phyloP scores from a whole-genome alignment of 2,888 invertebrate genomes.

The Chesias legatella region DNA sequence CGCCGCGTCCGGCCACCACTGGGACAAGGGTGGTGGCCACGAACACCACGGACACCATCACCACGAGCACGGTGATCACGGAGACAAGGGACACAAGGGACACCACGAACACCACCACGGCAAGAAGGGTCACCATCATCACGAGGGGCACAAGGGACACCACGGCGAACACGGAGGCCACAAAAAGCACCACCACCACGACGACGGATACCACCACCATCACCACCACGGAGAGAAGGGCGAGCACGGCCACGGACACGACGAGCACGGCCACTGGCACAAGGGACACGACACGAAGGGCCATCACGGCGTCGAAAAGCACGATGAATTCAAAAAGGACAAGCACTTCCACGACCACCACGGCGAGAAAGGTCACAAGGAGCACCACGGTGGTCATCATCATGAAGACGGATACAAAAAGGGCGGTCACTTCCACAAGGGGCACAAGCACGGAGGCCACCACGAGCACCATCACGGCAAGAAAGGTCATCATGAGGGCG shows the following conservation, averaged over 20 bases:
- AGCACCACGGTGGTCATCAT: slow-evolving; percentile 88
- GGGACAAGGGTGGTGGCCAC: slow-evolving; percentile 81
- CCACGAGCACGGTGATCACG: slow-evolving; percentile 82
- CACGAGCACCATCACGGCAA: slow-evolving; percentile 89
- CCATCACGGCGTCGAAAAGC: slow-evolving; percentile 89
- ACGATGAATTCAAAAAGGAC: slow-evolving; percentile 91
- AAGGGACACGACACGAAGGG: slow-evolving; percentile 92
- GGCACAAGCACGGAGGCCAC: slow-evolving; percentile 87
- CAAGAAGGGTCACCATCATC: slow-evolving; percentile 85
- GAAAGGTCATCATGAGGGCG: slow-evolving; percentile 87
- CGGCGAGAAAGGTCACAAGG: slow-evolving; percentile 88
- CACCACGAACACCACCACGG: slow-evolving; percentile 84
- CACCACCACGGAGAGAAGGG: slow-evolving; percentile 83
- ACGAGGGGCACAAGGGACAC: slow-evolving; percentile 81
- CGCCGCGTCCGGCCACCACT: slow-evolving; percentile 66
- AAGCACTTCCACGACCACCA: slow-evolving; percentile 92
- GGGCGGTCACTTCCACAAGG: slow-evolving; percentile 89
- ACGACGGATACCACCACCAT: slow-evolving; percentile 83
- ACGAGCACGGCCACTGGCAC: slow-evolving; percentile 84
- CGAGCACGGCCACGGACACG: slow-evolving; percentile 78
- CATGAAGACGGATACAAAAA: slow-evolving; percentile 89
- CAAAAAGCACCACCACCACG: slow-evolving; percentile 83
- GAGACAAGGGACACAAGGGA: slow-evolving; percentile 84
- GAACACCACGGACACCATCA: slow-evolving; percentile 83
- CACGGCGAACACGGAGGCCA: slow-evolving; percentile 82